These are phyloP conservation scores for Fissipunctia ypsillon DNA, from an alignment of 2,888 invertebrate species.

Conservation along the genomic window DNA sequence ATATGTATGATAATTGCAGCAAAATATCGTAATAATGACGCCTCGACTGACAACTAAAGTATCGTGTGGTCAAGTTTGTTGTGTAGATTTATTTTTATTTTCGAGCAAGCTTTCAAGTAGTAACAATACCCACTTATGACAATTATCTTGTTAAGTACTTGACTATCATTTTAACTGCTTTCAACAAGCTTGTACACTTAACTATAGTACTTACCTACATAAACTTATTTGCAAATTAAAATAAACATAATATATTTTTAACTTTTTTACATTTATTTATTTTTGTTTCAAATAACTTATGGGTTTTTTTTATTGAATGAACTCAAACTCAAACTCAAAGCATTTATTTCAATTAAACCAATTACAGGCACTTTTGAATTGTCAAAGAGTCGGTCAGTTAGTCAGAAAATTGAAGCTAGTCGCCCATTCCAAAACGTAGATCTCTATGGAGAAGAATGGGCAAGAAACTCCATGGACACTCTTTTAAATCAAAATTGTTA, in stretches of 20 bases:
- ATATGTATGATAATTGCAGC: neutral
- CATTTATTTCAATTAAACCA: too few relatives aligned
- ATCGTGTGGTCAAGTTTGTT: neutral
- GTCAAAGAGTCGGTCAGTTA: too few relatives aligned
- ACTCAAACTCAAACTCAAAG: too few relatives aligned
- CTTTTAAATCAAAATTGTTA: too few relatives aligned
- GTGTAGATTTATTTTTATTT: conserved; percentile 9
- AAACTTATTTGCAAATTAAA: conserved; percentile 9
- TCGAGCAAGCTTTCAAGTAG: conserved; percentile 25
- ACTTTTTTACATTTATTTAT: neutral
- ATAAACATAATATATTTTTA: neutral
- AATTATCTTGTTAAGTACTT: conserved; percentile 48
- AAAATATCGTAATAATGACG: conserved; percentile 5
- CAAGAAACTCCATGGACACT: too few relatives aligned
- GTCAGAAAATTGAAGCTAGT: too few relatives aligned
- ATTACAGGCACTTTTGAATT: too few relatives aligned
- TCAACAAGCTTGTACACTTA: conserved; percentile 16
- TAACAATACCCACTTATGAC: conserved; percentile 23
- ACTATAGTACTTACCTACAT: neutral
- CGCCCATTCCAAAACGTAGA: too few relatives aligned
- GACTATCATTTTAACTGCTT: conserved; percentile 35
- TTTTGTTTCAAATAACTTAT: neutral
- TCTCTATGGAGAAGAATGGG: too few relatives aligned
- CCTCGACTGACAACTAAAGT: neutral
- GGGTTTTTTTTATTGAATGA: too few relatives aligned